A percentile compares a stretch with the other conserved stretches of the same genome.
Evolutionary conservation across 1,140 invertebrate species (phyloP).

Genomic region (Drosophila parvula): DNA sequence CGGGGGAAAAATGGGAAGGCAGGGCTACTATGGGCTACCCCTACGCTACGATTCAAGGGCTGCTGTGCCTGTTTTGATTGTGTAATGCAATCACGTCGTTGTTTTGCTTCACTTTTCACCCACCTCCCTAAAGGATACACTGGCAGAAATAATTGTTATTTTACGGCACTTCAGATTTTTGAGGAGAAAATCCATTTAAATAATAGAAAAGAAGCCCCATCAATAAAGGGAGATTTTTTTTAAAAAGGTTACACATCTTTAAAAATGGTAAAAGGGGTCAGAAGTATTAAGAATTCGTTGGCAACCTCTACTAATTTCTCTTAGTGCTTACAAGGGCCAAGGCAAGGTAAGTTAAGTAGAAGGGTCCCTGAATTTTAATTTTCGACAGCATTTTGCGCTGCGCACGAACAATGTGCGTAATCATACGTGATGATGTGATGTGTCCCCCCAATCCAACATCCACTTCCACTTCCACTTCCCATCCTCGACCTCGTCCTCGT

Average conservation of each 20-base stretch:
- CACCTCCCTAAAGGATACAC: conserved; percentile 4
- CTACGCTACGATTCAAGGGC: conserved; percentile 17
- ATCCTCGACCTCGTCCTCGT: conserved; percentile 31
- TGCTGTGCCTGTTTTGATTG: conserved; percentile 76
- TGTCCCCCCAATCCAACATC: conserved; percentile 36
- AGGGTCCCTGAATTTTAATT: conserved; percentile 83
- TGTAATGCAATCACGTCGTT: conserved; percentile 84
- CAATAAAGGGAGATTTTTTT: too few relatives aligned
- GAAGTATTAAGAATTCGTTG: too few relatives aligned
- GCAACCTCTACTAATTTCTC: background rate
- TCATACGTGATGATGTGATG: conserved; percentile 82
- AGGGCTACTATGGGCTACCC: conserved; percentile 34
- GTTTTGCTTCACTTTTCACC: conserved; percentile 69
- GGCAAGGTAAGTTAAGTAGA: conserved; percentile 80
- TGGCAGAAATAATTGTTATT: background rate
- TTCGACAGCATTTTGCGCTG: conserved; percentile 80
- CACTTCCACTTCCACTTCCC: conserved; percentile 5
- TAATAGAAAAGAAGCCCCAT: background rate
- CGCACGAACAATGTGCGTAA: conserved; percentile 83
- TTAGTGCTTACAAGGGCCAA: conserved; percentile 35
- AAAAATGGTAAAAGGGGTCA: too few relatives aligned
- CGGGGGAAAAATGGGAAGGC: conserved; percentile 2
- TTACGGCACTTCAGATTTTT: background rate
- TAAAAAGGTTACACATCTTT: rapidly evolving
- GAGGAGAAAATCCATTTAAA: background rate